A percentile compares a stretch with the other conserved stretches of the same genome.
Conservation (phyloP, 2,888 invertebrate genomes). For the Apocheima hispidaria region DNA sequence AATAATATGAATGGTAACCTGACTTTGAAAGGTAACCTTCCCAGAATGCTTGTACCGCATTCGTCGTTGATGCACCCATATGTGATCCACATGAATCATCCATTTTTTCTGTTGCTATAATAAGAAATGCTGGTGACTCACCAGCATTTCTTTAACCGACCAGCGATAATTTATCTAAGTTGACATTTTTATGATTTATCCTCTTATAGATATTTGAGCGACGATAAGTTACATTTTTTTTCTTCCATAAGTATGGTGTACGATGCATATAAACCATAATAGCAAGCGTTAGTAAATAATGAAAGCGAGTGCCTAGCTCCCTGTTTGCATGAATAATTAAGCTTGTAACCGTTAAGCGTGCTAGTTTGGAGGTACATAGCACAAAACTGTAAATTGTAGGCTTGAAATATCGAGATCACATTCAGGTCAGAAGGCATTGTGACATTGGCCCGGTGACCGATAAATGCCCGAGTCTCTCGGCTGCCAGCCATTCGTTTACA, state of each 20-base stretch:
- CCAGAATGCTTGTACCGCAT: constrained; percentile 12
- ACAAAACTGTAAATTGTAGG: constrained; percentile 33
- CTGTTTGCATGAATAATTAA: constrained; percentile 32
- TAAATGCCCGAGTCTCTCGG: constrained; percentile 43
- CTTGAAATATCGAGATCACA: constrained; percentile 35
- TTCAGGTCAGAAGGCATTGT: constrained; percentile 45
- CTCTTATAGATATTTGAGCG: neutral
- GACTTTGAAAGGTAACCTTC: constrained; percentile 14
- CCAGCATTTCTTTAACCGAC: too few relatives aligned
- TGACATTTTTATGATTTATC: constrained; percentile 31
- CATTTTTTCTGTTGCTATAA: constrained; percentile 39
- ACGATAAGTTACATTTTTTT: constrained; percentile 14
- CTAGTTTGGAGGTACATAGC: constrained; percentile 26
- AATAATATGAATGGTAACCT: constrained; percentile 16
- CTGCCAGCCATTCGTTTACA: constrained; percentile 58
- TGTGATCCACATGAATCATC: constrained; percentile 44
- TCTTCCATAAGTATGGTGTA: constrained; percentile 20
- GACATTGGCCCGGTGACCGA: constrained; percentile 78
- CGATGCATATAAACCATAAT: constrained; percentile 28
- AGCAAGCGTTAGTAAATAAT: constrained; percentile 10
- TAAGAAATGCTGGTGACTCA: constrained; percentile 40
- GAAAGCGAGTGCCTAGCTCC: constrained; percentile 23
- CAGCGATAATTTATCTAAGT: constrained; percentile 30
- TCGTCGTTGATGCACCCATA: constrained; percentile 2
- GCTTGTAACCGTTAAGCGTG: constrained; percentile 25